Percentiles rank a stretch among this genome's conserved stretches.
Evolutionary conservation across 2,888 invertebrate species (phyloP).

Genomic region (Elmis aenea): DNA sequence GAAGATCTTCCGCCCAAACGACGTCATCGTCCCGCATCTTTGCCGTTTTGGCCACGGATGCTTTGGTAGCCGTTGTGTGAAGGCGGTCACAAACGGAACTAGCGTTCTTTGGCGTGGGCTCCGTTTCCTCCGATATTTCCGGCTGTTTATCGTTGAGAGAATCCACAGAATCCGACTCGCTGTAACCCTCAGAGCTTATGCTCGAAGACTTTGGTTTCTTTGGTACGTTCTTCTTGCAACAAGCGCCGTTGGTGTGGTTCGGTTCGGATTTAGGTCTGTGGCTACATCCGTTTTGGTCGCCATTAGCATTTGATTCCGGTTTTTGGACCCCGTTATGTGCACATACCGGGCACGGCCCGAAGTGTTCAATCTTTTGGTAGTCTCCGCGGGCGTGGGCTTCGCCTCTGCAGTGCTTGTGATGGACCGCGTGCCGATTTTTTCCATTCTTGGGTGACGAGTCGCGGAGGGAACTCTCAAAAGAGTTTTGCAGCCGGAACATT

Average conservation of each 20-base stretch:
- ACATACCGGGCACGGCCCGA: no score
- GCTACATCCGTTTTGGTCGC: no score
- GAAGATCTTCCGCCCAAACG: slow-evolving; percentile 10
- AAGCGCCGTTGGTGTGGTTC: no score
- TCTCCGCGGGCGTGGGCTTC: slow-evolving; percentile 72
- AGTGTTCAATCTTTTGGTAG: no score
- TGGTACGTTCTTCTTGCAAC: no score
- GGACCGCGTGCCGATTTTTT: slow-evolving; percentile 52
- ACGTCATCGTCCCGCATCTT: slow-evolving; percentile 55
- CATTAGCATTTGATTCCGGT: no score
- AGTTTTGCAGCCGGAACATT: slow-evolving; percentile 53
- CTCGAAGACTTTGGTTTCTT: slow-evolving; percentile 43
- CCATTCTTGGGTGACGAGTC: slow-evolving; percentile 49
- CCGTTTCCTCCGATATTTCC: no score
- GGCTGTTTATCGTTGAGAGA: slow-evolving; percentile 36
- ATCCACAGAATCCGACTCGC: slow-evolving; percentile 62
- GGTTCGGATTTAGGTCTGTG: no score
- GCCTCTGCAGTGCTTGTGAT: slow-evolving; percentile 71
- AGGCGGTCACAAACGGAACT: slow-evolving; percentile 50
- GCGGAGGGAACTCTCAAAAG: slow-evolving; percentile 58
- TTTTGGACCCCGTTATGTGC: no score
- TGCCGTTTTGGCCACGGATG: slow-evolving; percentile 57
- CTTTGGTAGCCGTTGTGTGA: slow-evolving; percentile 55
- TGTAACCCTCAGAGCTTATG: slow-evolving; percentile 61
- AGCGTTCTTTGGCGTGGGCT: slow-evolving; percentile 17